A percentile compares a stretch with the other conserved stretches of the same genome.
Evolutionary conservation across 2,113 vertebrate species (phyloP).

Genomic region (pig (Sus scrofa)): DNA sequence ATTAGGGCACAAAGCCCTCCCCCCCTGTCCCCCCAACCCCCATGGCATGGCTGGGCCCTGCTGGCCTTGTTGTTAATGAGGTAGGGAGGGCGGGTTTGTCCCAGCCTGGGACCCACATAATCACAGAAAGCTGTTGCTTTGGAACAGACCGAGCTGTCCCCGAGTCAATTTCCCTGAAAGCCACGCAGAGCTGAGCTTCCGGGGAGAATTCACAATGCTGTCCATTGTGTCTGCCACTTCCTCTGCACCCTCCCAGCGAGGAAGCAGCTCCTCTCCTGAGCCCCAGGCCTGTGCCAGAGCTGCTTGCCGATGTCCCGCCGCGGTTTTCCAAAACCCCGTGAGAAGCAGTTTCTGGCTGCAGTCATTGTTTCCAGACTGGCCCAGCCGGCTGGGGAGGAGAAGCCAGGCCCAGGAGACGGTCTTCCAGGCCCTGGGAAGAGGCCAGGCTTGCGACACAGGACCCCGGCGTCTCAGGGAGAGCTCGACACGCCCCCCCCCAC

Average conservation of each 20-base stretch:
- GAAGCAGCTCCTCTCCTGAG: not conserved
- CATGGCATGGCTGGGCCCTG: not conserved
- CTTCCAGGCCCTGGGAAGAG: not conserved
- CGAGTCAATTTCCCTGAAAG: slow-evolving; percentile 64
- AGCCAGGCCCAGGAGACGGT: not conserved
- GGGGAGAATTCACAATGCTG: slow-evolving; percentile 78
- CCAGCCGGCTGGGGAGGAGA: not conserved
- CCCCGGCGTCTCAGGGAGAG: rapidly evolving
- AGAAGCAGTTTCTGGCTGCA: slow-evolving; percentile 45
- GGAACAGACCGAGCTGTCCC: slow-evolving; percentile 40
- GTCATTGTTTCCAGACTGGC: slow-evolving; percentile 49
- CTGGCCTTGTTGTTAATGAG: slow-evolving; percentile 81
- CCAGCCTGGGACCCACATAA: slow-evolving; percentile 19
- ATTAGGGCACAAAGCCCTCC: slow-evolving; percentile 58
- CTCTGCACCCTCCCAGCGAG: not conserved
- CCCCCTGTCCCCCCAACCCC: not conserved
- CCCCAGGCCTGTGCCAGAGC: not conserved
- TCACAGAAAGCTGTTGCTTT: slow-evolving; percentile 60
- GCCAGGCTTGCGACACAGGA: not conserved
- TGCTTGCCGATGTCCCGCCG: not conserved
- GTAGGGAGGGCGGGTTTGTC: slow-evolving; percentile 61
- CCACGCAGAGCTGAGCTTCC: slow-evolving; percentile 55
- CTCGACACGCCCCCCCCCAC: not conserved
- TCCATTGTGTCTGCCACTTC: slow-evolving; percentile 79
- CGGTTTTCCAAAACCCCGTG: not conserved